Percentiles rank a stretch among this genome's conserved stretches.
Evolutionary conservation across 2,888 invertebrate species (phyloP).

Genomic region (Napeogenes inachia): DNA sequence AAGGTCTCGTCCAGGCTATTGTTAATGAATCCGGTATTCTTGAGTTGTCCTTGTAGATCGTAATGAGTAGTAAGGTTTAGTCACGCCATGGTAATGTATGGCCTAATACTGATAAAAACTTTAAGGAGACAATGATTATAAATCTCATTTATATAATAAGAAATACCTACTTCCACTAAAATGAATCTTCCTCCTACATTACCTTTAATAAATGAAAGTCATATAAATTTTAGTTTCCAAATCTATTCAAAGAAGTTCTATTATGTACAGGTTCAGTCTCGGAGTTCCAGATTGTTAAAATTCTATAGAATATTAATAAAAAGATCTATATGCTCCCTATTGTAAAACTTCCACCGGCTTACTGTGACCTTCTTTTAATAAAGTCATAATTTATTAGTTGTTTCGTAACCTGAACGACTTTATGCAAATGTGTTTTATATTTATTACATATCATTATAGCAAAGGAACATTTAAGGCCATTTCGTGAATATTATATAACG

Average conservation of each 20-base stretch:
- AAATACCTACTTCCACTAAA: no score
- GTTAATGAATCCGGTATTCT: conserved; percentile 28
- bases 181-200: no score
- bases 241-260: neutral
- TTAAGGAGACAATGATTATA: neutral
- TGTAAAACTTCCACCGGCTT: conserved; percentile 5
- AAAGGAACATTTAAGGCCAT: neutral
- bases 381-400: conserved; percentile 10
- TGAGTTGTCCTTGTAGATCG: conserved; percentile 30
- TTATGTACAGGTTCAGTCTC: conserved; percentile 3
- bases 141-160: neutral
- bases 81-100: conserved; percentile 37
- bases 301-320: conserved; percentile 12
- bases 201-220: neutral
- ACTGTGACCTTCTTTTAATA: conserved; percentile 13
- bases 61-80: conserved; percentile 38
- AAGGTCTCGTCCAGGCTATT: conserved; percentile 19
- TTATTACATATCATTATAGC: neutral
- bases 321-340: conserved; percentile 10
- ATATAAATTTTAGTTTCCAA: neutral
- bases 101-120: conserved; percentile 15
- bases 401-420: neutral
- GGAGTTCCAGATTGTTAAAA: conserved; percentile 8
- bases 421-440: neutral
- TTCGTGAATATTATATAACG: no score